Evolutionary conservation across 2,113 vertebrate species (phyloP).

Genomic region (Mobula birostris): DNA sequence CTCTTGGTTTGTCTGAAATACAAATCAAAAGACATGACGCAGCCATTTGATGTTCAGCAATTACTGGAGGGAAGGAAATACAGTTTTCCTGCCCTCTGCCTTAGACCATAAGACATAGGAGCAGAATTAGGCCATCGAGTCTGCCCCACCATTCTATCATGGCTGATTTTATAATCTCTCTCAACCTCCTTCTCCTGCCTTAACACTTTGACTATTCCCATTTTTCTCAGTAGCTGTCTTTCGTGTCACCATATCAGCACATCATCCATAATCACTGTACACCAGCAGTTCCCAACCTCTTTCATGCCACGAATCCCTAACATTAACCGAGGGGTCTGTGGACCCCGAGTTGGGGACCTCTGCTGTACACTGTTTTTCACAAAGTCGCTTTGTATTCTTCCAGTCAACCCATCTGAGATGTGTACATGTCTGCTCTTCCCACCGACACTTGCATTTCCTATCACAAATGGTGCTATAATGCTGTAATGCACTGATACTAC

Average conservation of each 20-base stretch:
- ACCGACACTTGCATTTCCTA: too few relatives aligned
- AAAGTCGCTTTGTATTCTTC: neutral
- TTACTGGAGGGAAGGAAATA: neutral
- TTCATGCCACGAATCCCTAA: too few relatives aligned
- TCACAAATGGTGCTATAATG: neutral
- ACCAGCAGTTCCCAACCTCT: too few relatives aligned
- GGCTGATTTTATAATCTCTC: too few relatives aligned
- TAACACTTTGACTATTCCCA: neutral
- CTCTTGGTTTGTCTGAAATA: constrained; percentile 63
- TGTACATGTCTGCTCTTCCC: too few relatives aligned
- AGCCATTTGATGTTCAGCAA: neutral
- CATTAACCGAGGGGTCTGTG: too few relatives aligned
- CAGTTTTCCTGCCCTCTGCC: neutral
- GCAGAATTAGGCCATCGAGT: too few relatives aligned
- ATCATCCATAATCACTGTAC: neutral
- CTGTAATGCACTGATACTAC: neutral
- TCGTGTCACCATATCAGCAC: neutral
- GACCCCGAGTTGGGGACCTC: too few relatives aligned
- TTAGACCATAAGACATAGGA: neutral
- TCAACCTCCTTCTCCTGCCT: neutral
- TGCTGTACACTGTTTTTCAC: neutral
- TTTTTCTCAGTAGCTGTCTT: neutral
- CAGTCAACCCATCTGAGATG: neutral
- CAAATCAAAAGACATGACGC: neutral
- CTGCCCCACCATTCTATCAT: too few relatives aligned